Percentiles rank a stretch among this genome's conserved stretches.
phyloP scores from a whole-genome alignment of 2,888 invertebrate genomes.

The Heliconius erato region DNA sequence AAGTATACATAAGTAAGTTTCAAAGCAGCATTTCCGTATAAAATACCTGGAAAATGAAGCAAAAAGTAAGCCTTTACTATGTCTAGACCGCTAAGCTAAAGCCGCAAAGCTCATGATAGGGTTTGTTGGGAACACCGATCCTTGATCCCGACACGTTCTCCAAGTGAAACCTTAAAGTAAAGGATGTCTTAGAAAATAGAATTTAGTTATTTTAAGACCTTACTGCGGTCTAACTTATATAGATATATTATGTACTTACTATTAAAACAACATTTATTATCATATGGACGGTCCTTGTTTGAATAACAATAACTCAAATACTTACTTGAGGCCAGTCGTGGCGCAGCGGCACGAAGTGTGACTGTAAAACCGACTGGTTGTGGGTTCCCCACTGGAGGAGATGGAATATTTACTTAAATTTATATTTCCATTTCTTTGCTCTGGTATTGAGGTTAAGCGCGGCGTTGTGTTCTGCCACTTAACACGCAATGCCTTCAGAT shows the following conservation, averaged over 20 bases:
- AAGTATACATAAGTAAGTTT: conserved; percentile 25
- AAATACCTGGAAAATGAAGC: conserved; percentile 45
- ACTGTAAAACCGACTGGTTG: no score
- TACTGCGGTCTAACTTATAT: neutral
- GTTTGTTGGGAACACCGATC: conserved; percentile 50
- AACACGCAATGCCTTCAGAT: no score
- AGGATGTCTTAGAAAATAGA: conserved; percentile 18
- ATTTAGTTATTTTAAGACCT: conserved; percentile 3
- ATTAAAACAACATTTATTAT: no score
- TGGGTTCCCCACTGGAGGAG: no score
- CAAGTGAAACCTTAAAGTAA: conserved; percentile 38
- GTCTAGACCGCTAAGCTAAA: conserved; percentile 52
- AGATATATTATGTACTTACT: neutral
- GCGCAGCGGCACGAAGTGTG: no score
- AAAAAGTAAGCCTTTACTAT: conserved; percentile 43
- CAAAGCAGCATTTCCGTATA: conserved; percentile 44
- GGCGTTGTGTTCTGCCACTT: no score
- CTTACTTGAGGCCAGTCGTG: no score
- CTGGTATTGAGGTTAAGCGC: no score
- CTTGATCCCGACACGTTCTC: conserved; percentile 48
- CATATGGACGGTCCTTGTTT: no score
- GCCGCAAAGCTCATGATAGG: conserved; percentile 52
- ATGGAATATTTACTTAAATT: no score
- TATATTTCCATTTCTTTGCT: no score
- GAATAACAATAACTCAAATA: no score